These are phyloP conservation scores for Macrobrachium nipponense DNA, from an alignment of 1,140 invertebrate genomes.

Conservation along the genomic window DNA sequence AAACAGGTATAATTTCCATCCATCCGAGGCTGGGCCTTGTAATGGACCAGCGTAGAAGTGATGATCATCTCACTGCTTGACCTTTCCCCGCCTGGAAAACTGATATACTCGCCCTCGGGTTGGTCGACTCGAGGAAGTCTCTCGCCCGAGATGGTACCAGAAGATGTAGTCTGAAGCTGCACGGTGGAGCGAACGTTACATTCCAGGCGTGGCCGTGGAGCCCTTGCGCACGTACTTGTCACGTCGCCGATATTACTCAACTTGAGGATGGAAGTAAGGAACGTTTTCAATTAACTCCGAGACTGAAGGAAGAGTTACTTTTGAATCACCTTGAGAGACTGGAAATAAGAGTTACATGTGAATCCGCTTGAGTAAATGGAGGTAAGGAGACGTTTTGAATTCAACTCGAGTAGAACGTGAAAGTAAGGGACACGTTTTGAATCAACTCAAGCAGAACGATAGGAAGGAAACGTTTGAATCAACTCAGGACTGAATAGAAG, in stretches of 20 bases:
- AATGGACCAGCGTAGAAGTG: constrained; percentile 62
- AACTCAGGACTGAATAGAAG: too few species aligned
- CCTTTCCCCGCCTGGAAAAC: constrained; percentile 63
- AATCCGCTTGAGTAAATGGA: too few species aligned
- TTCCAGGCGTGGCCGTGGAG: constrained; percentile 65
- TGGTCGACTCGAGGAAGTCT: constrained; percentile 54
- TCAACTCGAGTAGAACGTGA: too few species aligned
- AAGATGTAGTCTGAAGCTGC: constrained; percentile 66
- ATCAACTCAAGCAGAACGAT: too few species aligned
- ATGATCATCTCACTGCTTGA: constrained; percentile 44
- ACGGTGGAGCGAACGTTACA: constrained; percentile 65
- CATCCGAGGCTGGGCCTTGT: constrained; percentile 65
- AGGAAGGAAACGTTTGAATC: too few species aligned
- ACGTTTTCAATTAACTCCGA: neutral
- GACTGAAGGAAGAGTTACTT: too few species aligned
- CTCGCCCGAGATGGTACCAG: constrained; percentile 63
- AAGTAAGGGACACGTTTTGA: too few species aligned
- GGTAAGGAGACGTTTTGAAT: too few species aligned
- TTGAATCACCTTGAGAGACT: too few species aligned
- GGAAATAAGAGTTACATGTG: too few species aligned
- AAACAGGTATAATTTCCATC: constrained; percentile 67
- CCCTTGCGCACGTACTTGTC: constrained; percentile 65
- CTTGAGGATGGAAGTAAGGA: constrained; percentile 62
- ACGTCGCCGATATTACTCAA: constrained; percentile 64
- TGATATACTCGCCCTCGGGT: constrained; percentile 66